Conservation (phyloP, 2,888 invertebrate species). For the Drosophila borealis region DNA sequence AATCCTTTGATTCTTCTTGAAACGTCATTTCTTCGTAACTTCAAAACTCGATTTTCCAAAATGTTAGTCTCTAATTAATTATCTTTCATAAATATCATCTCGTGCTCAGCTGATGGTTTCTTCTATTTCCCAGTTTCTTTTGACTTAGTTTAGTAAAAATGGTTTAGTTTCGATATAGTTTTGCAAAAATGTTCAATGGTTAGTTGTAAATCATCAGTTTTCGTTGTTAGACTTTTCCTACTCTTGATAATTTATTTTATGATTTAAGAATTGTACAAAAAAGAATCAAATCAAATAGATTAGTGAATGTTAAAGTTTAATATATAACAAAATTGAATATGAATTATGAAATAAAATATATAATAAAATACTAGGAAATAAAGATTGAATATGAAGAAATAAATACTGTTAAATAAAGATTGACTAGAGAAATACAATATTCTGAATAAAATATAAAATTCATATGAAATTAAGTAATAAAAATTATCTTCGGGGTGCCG, state of each 20-base stretch:
- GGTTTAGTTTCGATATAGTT: constrained; percentile 72
- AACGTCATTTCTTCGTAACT: background rate
- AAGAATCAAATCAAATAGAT: constrained; percentile 50
- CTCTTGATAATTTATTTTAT: constrained; percentile 56
- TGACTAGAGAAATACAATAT: no score
- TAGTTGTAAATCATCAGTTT: constrained; percentile 59
- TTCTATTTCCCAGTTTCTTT: background rate
- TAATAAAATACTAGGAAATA: background rate
- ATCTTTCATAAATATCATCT: constrained; percentile 1
- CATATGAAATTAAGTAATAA: no score
- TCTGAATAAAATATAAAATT: no score
- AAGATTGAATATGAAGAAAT: no score
- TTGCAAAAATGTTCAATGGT: constrained; percentile 75
- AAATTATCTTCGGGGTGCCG: no score
- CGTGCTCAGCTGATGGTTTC: background rate
- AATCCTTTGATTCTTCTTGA: constrained; percentile 22
- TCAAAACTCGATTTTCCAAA: constrained; percentile 22
- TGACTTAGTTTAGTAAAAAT: constrained; percentile 61
- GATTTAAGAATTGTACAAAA: constrained; percentile 54
- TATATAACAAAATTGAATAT: background rate
- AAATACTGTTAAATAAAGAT: no score
- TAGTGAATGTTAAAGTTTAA: constrained; percentile 28
- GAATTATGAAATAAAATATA: background rate
- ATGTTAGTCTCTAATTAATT: background rate
- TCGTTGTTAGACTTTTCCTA: constrained; percentile 56